phyloP scores from a whole-genome alignment of 2,113 vertebrate species.

The Echinops telfairi region DNA sequence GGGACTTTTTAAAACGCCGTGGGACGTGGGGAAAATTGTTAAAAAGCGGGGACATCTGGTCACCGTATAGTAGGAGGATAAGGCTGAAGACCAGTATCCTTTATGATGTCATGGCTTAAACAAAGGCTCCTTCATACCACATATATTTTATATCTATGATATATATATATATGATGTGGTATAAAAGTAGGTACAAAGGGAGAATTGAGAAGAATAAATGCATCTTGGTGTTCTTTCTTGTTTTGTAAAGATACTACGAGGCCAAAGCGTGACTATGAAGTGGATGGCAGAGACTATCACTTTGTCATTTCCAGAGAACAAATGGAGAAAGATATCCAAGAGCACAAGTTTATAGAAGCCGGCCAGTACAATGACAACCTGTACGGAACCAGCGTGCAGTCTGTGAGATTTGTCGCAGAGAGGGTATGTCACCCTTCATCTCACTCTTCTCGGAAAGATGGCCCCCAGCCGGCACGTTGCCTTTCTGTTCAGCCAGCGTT shows the following conservation, averaged over 20 bases:
- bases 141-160: neutral
- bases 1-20: too few relatives aligned
- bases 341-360: constrained; percentile 99
- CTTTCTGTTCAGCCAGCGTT: constrained; percentile 35
- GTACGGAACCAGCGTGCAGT: constrained; percentile 98
- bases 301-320: constrained; percentile 97
- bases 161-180: neutral
- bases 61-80: neutral
- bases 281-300: constrained; percentile 97
- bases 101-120: neutral
- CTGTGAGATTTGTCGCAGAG: constrained; percentile 98
- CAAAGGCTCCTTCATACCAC: neutral
- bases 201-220: neutral
- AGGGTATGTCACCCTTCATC: constrained; percentile 88
- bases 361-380: constrained; percentile 99
- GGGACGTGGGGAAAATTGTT: too few relatives aligned
- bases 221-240: constrained; percentile 59
- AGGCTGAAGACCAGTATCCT: neutral
- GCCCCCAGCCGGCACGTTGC: neutral
- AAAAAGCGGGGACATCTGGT: too few relatives aligned
- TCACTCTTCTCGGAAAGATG: neutral
- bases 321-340: constrained; percentile 99
- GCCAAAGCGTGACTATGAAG: constrained; percentile 96
- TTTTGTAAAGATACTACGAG: constrained; percentile 94
- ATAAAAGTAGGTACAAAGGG: neutral